Conservation (phyloP, 2,113 vertebrate species). For the Aepyceros melampus region DNA sequence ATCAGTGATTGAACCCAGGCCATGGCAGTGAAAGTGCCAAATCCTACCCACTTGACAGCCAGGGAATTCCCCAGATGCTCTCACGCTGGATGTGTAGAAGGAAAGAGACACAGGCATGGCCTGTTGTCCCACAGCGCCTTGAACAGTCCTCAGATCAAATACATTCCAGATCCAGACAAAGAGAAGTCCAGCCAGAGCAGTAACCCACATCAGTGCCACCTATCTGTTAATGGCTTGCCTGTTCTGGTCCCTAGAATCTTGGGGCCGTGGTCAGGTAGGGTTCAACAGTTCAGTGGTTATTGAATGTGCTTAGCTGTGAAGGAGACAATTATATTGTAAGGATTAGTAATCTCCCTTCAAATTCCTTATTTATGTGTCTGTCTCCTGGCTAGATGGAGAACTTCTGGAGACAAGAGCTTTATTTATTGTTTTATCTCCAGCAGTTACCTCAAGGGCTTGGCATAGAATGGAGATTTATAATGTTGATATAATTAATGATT, state of each 20-base stretch:
- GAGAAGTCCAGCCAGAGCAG: not conserved
- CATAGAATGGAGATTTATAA: not conserved
- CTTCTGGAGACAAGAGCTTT: not conserved
- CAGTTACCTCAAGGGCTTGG: not conserved
- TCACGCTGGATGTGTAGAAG: too few relatives aligned
- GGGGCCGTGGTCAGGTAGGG: not conserved
- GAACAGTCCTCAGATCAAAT: not conserved
- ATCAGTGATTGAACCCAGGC: not conserved
- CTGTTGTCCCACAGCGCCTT: not conserved
- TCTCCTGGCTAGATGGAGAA: not conserved
- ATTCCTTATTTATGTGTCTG: not conserved
- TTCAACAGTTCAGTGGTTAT: not conserved
- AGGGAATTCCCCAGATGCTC: not conserved
- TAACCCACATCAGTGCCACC: not conserved
- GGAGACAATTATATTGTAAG: not conserved
- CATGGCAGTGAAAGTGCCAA: not conserved
- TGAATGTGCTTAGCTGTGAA: not conserved
- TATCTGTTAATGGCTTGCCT: not conserved
- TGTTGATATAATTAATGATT: not conserved
- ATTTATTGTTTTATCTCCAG: not conserved
- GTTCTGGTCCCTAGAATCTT: not conserved
- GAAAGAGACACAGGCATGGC: not conserved
- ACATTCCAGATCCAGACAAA: not conserved
- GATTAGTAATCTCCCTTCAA: not conserved
- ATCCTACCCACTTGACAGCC: not conserved